A percentile compares a stretch with the other conserved stretches of the same genome.
phyloP scores from a whole-genome alignment of 2,797 vertebrate species.

The Erethizon dorsatum region DNA sequence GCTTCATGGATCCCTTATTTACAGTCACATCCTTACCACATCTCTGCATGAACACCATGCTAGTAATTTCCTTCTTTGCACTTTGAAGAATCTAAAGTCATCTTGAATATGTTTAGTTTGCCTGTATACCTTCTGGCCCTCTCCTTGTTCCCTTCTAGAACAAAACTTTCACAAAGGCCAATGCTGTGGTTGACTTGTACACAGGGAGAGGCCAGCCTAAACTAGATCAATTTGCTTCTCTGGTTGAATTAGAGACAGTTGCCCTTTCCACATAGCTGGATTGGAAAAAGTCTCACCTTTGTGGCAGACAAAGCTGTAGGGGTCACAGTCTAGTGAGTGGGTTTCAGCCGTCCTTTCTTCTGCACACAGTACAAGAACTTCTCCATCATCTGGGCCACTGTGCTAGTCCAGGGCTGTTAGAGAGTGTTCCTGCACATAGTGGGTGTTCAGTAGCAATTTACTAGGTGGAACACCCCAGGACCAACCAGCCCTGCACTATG shows the following conservation, averaged over 20 bases:
- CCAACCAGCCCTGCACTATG: not conserved
- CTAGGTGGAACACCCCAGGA: not conserved
- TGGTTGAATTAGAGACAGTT: not conserved
- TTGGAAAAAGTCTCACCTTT: not conserved
- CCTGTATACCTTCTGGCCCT: not conserved
- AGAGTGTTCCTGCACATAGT: not conserved
- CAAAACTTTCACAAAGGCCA: not conserved
- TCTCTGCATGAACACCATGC: not conserved
- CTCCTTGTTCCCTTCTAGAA: not conserved
- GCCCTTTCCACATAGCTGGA: not conserved
- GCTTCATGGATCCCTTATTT: not conserved
- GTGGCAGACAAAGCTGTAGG: not conserved
- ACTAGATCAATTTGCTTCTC: not conserved
- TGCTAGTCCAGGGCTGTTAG: not conserved
- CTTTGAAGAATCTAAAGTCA: not conserved
- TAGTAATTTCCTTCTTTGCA: not conserved
- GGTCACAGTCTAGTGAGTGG: not conserved
- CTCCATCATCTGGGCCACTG: not conserved
- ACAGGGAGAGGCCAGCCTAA: not conserved
- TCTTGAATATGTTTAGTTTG: not conserved
- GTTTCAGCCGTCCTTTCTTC: not conserved
- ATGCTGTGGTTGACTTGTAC: not conserved
- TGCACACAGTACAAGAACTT: not conserved
- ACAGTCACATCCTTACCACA: not conserved
- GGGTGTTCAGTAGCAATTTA: not conserved